Conservation (phyloP, 2,797 vertebrate genomes). For the Taenioides sp. region DNA sequence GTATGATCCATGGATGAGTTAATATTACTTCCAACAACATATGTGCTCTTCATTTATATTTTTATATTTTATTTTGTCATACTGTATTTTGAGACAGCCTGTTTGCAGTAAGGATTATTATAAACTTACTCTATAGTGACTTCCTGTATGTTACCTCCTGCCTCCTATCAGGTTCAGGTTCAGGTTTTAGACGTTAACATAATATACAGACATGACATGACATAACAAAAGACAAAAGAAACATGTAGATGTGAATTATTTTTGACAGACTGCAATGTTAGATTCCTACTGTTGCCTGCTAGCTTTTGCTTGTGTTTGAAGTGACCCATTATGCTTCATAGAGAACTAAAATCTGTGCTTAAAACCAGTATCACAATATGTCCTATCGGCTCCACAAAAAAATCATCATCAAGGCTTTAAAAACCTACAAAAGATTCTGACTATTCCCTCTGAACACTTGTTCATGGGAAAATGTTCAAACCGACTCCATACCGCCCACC, state of each 20-base stretch:
- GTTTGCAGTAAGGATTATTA: too few relatives aligned
- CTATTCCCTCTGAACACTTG: not conserved
- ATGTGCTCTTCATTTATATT: not conserved
- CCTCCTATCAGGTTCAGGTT: too few relatives aligned
- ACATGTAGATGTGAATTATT: too few relatives aligned
- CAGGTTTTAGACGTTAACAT: too few relatives aligned
- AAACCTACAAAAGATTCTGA: not conserved
- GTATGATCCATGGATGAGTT: not conserved
- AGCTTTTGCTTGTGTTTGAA: too few relatives aligned
- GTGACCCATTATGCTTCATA: not conserved
- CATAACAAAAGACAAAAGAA: too few relatives aligned
- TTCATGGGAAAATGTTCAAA: constrained; percentile 1
- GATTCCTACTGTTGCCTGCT: too few relatives aligned
- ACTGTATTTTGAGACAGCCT: too few relatives aligned
- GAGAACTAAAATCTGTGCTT: not conserved
- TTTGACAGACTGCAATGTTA: too few relatives aligned
- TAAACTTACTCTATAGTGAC: too few relatives aligned
- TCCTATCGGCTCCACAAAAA: not conserved
- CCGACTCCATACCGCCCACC: constrained; percentile 12
- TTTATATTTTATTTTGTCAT: not conserved
- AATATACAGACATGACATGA: too few relatives aligned
- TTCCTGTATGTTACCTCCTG: too few relatives aligned
- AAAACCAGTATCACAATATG: not conserved
- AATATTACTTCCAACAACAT: not conserved
- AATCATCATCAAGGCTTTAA: not conserved